Percentiles rank a stretch among this genome's conserved stretches.
phyloP scores from a whole-genome alignment of 2,113 vertebrate genomes.

The Polyodon spathula region DNA sequence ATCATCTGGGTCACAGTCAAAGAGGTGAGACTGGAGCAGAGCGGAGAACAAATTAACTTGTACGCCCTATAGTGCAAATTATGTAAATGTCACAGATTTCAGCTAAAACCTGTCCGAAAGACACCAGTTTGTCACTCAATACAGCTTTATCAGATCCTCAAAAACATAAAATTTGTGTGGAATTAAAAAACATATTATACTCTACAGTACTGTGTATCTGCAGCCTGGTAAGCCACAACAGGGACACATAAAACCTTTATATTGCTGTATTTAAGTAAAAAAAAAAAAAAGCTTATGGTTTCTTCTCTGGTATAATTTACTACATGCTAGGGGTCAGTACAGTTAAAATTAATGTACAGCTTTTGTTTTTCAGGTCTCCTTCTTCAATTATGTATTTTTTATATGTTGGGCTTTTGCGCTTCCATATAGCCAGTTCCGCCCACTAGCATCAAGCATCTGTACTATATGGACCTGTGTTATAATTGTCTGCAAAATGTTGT shows the following conservation, averaged over 20 bases:
- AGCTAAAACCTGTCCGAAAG: background rate
- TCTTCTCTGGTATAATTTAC: too few species aligned
- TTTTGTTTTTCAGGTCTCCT: slow-evolving; percentile 75
- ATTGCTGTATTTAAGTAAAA: background rate
- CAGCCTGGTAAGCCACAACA: too few species aligned
- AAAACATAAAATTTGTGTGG: too few species aligned
- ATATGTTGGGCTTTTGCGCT: slow-evolving; percentile 91
- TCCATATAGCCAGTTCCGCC: slow-evolving; percentile 84
- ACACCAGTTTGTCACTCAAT: background rate
- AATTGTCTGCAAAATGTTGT: slow-evolving; percentile 96
- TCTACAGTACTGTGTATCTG: too few species aligned
- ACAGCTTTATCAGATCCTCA: too few species aligned
- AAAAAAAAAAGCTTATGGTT: background rate
- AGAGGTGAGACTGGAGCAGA: slow-evolving; percentile 63
- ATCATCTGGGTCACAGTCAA: slow-evolving; percentile 82
- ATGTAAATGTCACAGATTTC: too few species aligned
- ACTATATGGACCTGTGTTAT: slow-evolving; percentile 94
- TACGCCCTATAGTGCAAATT: background rate
- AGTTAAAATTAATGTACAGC: background rate
- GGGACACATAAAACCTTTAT: too few species aligned
- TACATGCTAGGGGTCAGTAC: background rate
- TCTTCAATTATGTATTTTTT: slow-evolving; percentile 84
- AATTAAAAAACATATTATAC: too few species aligned
- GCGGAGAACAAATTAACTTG: background rate
- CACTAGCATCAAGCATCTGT: slow-evolving; percentile 84